These are phyloP conservation scores for Agrochola lychnidis DNA, from an alignment of 2,888 invertebrate genomes.

Conservation along the genomic window DNA sequence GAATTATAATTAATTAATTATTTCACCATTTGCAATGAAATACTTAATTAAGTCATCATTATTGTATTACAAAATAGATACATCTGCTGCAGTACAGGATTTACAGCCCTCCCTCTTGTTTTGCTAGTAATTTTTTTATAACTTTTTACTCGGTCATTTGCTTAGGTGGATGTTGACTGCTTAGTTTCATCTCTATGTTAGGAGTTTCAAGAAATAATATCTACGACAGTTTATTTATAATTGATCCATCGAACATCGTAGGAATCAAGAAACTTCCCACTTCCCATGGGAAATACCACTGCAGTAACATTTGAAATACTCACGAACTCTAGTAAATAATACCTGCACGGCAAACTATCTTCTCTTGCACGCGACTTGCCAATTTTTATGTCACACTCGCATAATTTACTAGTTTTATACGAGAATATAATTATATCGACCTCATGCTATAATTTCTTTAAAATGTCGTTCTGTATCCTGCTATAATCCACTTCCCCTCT, in stretches of 20 bases:
- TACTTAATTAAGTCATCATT: background rate
- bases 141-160: background rate
- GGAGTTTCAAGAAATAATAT: background rate
- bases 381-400: slow-evolving; percentile 44
- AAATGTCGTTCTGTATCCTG: background rate
- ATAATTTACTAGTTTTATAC: slow-evolving; percentile 15
- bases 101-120: background rate
- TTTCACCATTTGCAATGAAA: background rate
- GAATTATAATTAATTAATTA: background rate
- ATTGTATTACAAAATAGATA: background rate
- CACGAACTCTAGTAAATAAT: slow-evolving; percentile 48
- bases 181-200: background rate
- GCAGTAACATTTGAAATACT: slow-evolving; percentile 44
- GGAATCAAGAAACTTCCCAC: slow-evolving; percentile 34
- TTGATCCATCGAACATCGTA: slow-evolving; percentile 28
- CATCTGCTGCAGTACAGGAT: background rate
- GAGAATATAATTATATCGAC: slow-evolving; percentile 13
- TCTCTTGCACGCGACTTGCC: slow-evolving; percentile 35
- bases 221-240: background rate
- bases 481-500: background rate
- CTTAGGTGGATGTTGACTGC: background rate
- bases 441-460: slow-evolving; percentile 11
- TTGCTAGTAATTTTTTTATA: background rate
- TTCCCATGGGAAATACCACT: slow-evolving; percentile 54
- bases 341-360: slow-evolving; percentile 18